These are phyloP conservation scores for Actenoides lindsayi DNA, from an alignment of 2,113 vertebrate species.

Conservation along the genomic window DNA sequence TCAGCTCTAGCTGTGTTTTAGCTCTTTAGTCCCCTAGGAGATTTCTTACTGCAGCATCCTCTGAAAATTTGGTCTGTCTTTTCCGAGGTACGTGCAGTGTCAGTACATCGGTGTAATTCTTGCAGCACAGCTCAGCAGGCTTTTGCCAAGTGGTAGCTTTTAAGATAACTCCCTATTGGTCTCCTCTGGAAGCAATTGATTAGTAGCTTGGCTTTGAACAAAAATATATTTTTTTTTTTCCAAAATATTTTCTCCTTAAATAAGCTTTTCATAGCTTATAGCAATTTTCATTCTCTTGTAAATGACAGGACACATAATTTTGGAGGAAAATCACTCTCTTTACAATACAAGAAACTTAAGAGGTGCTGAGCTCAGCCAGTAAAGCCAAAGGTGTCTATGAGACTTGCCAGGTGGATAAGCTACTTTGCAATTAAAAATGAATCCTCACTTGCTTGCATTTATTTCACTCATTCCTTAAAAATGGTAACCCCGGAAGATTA, in stretches of 20 bases:
- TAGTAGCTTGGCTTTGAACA: background rate
- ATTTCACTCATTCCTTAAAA: conserved; percentile 24
- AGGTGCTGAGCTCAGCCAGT: background rate
- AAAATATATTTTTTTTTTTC: background rate
- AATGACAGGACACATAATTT: background rate
- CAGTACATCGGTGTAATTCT: background rate
- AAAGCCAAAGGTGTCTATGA: background rate
- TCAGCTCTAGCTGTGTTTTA: background rate
- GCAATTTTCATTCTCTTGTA: background rate
- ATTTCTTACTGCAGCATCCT: background rate
- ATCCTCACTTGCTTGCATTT: conserved; percentile 27
- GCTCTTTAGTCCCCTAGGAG: background rate
- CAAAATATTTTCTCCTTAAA: conserved; percentile 34
- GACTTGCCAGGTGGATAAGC: background rate
- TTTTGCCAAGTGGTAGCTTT: conserved; percentile 23
- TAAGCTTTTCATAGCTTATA: background rate
- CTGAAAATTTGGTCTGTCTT: background rate
- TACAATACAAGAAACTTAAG: background rate
- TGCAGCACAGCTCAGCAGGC: conserved; percentile 16
- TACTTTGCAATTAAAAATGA: conserved; percentile 29
- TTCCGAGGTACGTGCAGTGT: background rate
- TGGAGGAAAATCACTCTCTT: background rate
- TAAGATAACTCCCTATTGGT: background rate
- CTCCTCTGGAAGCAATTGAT: conserved; percentile 24
- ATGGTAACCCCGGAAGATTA: background rate